A percentile compares a stretch with the other conserved stretches of the same genome.
phyloP scores from a whole-genome alignment of 2,797 vertebrate genomes.

The Florisuga fusca region DNA sequence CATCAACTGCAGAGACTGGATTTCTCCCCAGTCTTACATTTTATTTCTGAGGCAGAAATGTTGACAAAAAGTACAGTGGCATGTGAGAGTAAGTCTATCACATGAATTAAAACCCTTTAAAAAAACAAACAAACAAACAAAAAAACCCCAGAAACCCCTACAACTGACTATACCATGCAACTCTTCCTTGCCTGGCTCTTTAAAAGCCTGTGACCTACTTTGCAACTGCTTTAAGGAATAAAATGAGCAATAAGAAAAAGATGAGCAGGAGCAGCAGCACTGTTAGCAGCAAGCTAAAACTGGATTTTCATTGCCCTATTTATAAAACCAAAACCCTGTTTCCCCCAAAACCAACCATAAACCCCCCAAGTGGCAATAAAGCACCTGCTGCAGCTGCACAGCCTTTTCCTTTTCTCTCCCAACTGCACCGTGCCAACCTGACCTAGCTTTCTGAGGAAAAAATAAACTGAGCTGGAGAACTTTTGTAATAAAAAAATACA shows the following conservation, averaged over 20 bases:
- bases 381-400: background rate
- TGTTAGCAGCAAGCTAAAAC: constrained; percentile 23
- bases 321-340: background rate
- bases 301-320: constrained; percentile 15
- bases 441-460: constrained; percentile 24
- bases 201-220: constrained; percentile 21
- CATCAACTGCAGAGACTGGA: background rate
- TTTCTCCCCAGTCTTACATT: background rate
- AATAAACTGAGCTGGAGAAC: background rate
- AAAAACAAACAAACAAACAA: background rate
- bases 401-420: constrained; percentile 11
- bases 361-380: background rate
- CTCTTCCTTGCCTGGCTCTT: constrained; percentile 12
- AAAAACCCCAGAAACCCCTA: background rate
- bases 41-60: background rate
- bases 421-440: background rate
- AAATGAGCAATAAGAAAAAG: background rate
- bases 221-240: constrained; percentile 1
- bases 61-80: background rate
- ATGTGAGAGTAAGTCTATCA: background rate
- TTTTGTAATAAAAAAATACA: background rate
- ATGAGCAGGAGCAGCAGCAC: background rate
- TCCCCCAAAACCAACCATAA: background rate
- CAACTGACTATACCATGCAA: background rate
- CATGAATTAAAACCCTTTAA: background rate